Evolutionary conservation across 2,888 invertebrate genomes (phyloP).

Genomic region (Invenusta paracnida): DNA sequence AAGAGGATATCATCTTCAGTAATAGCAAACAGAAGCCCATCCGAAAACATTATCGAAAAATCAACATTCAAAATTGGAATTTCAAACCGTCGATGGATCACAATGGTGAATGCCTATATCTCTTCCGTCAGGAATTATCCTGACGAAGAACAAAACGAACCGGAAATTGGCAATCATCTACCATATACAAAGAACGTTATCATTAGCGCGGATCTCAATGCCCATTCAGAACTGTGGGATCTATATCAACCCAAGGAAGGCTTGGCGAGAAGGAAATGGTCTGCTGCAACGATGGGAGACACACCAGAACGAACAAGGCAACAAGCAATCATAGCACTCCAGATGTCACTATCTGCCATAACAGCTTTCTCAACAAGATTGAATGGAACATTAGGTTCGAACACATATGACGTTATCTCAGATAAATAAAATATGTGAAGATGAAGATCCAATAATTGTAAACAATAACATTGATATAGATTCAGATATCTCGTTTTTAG

Average conservation of each 20-base stretch:
- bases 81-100: neutral
- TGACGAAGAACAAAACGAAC: neutral
- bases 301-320: neutral
- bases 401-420: neutral
- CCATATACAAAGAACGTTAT: neutral
- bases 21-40: neutral
- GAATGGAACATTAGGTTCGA: neutral
- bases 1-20: neutral
- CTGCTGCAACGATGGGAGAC: neutral
- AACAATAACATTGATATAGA: neutral
- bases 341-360: neutral
- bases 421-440: neutral
- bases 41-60: neutral
- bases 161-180: neutral
- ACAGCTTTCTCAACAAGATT: neutral
- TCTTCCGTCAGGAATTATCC: neutral
- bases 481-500: constrained; percentile 1
- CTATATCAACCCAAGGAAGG: neutral
- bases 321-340: neutral
- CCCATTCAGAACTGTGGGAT: neutral
- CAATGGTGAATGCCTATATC: neutral
- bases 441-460: constrained; percentile 6
- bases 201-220: neutral
- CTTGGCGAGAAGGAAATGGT: neutral
- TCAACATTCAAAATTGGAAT: neutral